Conservation (phyloP, 2,888 invertebrate genomes). For the Agrotis segetum region DNA sequence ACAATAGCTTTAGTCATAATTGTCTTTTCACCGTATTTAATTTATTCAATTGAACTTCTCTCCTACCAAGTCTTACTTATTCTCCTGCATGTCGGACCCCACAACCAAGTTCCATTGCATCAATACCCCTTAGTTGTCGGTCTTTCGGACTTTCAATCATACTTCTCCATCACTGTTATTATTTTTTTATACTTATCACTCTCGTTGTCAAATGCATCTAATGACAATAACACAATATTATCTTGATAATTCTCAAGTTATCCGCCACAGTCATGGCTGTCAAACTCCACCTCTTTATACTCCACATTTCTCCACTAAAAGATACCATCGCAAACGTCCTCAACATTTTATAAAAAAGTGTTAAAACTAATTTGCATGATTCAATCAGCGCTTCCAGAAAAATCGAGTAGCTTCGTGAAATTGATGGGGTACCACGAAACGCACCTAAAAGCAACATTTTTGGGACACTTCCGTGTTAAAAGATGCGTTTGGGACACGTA, state of each 20-base stretch:
- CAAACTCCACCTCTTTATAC: not conserved
- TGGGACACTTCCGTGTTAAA: slow-evolving; percentile 34
- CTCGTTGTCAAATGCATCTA: not conserved
- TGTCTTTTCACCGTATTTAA: not conserved
- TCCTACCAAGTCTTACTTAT: no score
- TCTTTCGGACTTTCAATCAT: not conserved
- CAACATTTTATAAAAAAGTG: slow-evolving; percentile 34
- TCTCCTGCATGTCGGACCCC: no score
- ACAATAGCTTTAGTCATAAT: no score
- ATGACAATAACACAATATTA: not conserved
- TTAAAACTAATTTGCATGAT: slow-evolving; percentile 63
- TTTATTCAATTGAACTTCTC: no score
- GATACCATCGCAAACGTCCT: slow-evolving; percentile 38
- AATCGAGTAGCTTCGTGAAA: slow-evolving; percentile 64
- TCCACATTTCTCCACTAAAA: not conserved
- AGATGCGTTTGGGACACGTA: slow-evolving; percentile 29
- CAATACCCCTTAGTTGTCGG: no score
- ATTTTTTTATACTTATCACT: not conserved
- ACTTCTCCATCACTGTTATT: no score
- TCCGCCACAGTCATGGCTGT: not conserved
- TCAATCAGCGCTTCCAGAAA: slow-evolving; percentile 65
- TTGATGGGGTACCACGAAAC: slow-evolving; percentile 68
- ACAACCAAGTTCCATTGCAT: no score
- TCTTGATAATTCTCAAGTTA: not conserved
- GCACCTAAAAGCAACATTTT: slow-evolving; percentile 66